Evolutionary conservation across 2,113 vertebrate genomes (phyloP).

Genomic region (Atlantisia rogersi): DNA sequence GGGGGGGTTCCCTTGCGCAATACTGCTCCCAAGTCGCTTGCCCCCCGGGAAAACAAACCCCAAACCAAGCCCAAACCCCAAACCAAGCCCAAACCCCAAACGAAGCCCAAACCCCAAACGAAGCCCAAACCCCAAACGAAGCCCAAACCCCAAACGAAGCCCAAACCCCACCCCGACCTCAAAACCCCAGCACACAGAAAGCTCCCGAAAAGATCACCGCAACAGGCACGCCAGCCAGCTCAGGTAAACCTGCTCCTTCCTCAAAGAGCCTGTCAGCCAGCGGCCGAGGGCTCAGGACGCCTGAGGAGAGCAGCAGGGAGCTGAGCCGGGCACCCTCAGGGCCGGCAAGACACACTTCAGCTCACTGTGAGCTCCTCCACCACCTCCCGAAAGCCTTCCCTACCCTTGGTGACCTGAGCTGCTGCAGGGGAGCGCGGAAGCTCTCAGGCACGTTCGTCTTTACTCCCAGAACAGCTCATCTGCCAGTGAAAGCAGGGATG

Average conservation of each 20-base stretch:
- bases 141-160: no score
- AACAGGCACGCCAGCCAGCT: no score
- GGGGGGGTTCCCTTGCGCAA: background rate
- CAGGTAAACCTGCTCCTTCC: background rate
- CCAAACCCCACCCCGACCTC: no score
- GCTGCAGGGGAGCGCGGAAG: background rate
- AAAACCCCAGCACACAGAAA: background rate
- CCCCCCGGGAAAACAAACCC: no score
- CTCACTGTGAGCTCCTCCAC: background rate
- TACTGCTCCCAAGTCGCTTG: background rate
- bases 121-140: no score
- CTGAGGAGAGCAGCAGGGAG: no score
- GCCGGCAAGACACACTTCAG: no score
- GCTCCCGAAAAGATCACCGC: no score
- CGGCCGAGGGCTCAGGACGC: no score
- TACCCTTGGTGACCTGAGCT: background rate
- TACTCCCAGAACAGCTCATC: background rate
- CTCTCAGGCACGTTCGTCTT: background rate
- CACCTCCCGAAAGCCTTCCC: background rate
- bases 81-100: no score
- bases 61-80: no score
- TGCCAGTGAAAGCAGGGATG: background rate
- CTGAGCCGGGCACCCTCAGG: background rate
- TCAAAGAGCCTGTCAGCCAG: fast-evolving
- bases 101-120: no score